phyloP scores from a whole-genome alignment of 2,888 invertebrate species.

The Encarsia formosa region DNA sequence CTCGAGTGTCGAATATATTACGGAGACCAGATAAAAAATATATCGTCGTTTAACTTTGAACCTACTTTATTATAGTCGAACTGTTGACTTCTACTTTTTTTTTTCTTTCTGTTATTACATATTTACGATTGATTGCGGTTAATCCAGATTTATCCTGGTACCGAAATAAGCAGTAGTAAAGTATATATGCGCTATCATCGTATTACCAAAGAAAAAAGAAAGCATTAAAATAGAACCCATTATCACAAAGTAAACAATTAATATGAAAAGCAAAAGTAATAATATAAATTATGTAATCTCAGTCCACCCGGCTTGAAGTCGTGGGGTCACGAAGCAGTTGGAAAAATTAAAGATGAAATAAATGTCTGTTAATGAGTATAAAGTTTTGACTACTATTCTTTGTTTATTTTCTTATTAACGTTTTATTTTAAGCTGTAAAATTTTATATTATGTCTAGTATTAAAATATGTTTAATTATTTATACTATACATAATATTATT shows the following conservation, averaged over 20 bases:
- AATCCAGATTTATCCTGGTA: slow-evolving; percentile 24
- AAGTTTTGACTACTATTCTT: too few relatives aligned
- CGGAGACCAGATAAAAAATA: slow-evolving; percentile 21
- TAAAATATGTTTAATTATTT: too few relatives aligned
- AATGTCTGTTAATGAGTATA: slow-evolving; percentile 18
- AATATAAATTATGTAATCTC: slow-evolving; percentile 18
- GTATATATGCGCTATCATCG: slow-evolving; percentile 11
- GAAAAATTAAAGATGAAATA: slow-evolving; percentile 20
- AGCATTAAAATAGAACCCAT: slow-evolving; percentile 15
- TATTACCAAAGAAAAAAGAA: slow-evolving; percentile 26
- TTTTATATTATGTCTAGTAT: too few relatives aligned
- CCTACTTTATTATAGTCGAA: slow-evolving; percentile 19
- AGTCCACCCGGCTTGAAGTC: slow-evolving; percentile 19
- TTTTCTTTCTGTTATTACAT: slow-evolving; percentile 21
- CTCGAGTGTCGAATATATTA: slow-evolving; percentile 28
- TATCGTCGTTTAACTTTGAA: slow-evolving; percentile 22
- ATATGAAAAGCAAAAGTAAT: slow-evolving; percentile 5
- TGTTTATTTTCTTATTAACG: slow-evolving; percentile 12
- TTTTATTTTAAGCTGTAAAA: slow-evolving; percentile 5
- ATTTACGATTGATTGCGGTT: slow-evolving; percentile 9
- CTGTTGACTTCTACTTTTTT: slow-evolving; percentile 21
- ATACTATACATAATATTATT: too few relatives aligned
- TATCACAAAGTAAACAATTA: slow-evolving; percentile 12
- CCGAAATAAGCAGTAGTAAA: background rate
- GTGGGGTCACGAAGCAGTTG: slow-evolving; percentile 15